Evolutionary conservation across 2,113 vertebrate genomes (phyloP), one percentile per base, ranked within the genome.

Genomic region (Fukomys damarensis): DNA sequence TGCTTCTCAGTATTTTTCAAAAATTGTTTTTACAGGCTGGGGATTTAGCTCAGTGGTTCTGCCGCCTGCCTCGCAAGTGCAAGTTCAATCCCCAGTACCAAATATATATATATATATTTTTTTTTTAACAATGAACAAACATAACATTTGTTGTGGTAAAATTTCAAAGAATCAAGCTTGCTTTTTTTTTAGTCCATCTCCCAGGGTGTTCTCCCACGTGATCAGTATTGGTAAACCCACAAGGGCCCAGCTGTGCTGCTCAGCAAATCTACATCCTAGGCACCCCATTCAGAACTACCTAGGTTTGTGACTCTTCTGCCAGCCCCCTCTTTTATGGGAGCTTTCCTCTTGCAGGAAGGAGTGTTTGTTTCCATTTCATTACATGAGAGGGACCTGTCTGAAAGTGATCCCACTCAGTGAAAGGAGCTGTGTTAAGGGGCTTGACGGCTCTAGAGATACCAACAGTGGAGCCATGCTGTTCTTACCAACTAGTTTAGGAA

Each of bases 1-100:
- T 91, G 46, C 49, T 96, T 94, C 92, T 79, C 52, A 91, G 17
- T 80, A 54, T 54, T 91, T 93, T 91, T 63, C 56, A 86, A 56
- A 58, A 65, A 13, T 32, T 19, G 20, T 19, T 76, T 22, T 38
- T n/a, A 28, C 32, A 87, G 63, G 61, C n/a, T n/a, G n/a, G n/a
- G n/a, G n/a, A n/a, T n/a, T n/a, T n/a, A n/a, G n/a, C n/a, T n/a
- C n/a, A n/a, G n/a, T n/a, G n/a, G n/a, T n/a, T n/a, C n/a, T n/a
- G n/a, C n/a, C n/a, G n/a, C n/a, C n/a, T n/a, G n/a, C n/a, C n/a
- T n/a, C n/a, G n/a, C n/a, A n/a, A n/a, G n/a, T n/a, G n/a, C n/a
- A n/a, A n/a, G n/a, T n/a, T n/a, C n/a, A n/a, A n/a, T n/a, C n/a
- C n/a, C n/a, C n/a, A n/a, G n/a, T n/a, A n/a, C n/a, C n/a, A n/a